Evolutionary conservation across 2,888 invertebrate species (phyloP).

Genomic region (Sipha maydis): DNA sequence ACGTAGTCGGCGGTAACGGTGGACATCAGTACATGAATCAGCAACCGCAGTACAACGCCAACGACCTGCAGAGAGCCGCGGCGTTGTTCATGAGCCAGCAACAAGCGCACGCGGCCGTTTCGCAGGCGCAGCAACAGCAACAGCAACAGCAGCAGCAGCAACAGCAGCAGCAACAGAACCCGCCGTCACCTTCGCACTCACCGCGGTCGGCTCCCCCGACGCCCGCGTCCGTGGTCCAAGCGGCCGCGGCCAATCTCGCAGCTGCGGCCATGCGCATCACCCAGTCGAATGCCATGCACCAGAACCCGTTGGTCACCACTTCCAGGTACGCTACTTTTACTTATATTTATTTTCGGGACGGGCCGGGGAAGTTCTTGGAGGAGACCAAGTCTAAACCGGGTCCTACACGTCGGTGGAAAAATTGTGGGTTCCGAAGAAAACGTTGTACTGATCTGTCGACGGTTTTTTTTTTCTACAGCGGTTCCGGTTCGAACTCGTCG

Average conservation of each 20-base stretch:
- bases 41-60: slow-evolving; percentile 66
- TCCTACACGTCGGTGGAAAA: too few species aligned
- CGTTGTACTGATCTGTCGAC: background rate
- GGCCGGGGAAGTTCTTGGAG: too few species aligned
- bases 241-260: slow-evolving; percentile 80
- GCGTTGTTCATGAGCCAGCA: slow-evolving; percentile 65
- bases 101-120: slow-evolving; percentile 62
- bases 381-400: too few species aligned
- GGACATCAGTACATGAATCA: slow-evolving; percentile 65
- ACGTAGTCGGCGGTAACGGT: slow-evolving; percentile 59
- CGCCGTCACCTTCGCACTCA: slow-evolving; percentile 67
- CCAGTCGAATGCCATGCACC: slow-evolving; percentile 63
- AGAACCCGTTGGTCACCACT: slow-evolving; percentile 62
- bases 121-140: slow-evolving; percentile 68
- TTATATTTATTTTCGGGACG: too few species aligned
- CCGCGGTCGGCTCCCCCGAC: slow-evolving; percentile 70
- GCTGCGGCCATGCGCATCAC: slow-evolving; percentile 78
- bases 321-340: slow-evolving; percentile 58
- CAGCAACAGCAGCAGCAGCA: slow-evolving; percentile 64
- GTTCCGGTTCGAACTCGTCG: slow-evolving; percentile 65
- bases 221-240: slow-evolving; percentile 74
- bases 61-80: slow-evolving; percentile 66
- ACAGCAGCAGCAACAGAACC: slow-evolving; percentile 66
- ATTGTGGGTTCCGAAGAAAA: background rate
- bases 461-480: slow-evolving; percentile 50